Evolutionary conservation across 2,113 vertebrate species (phyloP).

Genomic region (Tetrax tetrax): DNA sequence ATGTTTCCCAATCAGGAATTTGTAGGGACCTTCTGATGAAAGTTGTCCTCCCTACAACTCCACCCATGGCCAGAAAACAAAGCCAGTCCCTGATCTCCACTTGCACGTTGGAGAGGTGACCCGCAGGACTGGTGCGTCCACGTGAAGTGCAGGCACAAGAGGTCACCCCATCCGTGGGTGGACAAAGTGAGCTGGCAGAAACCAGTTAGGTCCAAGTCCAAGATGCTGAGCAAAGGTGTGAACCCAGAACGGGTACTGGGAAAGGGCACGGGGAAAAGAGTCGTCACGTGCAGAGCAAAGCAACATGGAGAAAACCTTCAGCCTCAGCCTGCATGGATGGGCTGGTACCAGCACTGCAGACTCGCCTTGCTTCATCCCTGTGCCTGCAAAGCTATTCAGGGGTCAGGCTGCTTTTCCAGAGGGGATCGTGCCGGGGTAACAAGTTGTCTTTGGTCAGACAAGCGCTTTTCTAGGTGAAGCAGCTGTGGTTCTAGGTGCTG

Average conservation of each 20-base stretch:
- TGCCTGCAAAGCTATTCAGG: no score
- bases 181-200: not conserved
- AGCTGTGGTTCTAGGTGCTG: no score
- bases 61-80: not conserved
- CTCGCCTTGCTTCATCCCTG: not conserved
- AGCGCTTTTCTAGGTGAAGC: no score
- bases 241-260: not conserved
- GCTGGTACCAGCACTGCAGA: not conserved
- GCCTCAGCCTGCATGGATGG: no score
- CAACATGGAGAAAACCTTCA: not conserved
- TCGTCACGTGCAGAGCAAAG: not conserved
- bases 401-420: no score
- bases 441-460: no score
- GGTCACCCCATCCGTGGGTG: not conserved
- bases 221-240: not conserved
- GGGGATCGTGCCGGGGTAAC: no score
- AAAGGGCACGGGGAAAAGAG: not conserved
- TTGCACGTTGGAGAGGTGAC: rapidly evolving
- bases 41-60: not conserved
- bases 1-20: no score
- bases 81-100: no score
- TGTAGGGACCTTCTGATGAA: not conserved
- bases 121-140: not conserved
- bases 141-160: not conserved
- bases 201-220: not conserved